Conservation (phyloP, 2,888 invertebrate genomes). For the Ectemnius cavifrons region DNA sequence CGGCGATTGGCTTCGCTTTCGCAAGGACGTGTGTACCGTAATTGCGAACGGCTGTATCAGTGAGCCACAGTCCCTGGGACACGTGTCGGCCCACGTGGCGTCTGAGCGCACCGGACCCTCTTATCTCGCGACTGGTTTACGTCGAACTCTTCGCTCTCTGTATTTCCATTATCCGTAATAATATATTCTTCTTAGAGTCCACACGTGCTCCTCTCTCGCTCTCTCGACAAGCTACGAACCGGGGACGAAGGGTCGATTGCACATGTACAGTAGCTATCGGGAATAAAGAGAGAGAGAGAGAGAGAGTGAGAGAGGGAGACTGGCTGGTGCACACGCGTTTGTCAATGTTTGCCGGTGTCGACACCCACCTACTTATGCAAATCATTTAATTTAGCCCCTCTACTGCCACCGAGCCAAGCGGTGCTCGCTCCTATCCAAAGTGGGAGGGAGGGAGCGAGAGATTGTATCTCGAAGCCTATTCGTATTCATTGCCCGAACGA, state of each 20-base stretch:
- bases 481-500: conserved; percentile 76
- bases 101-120: conserved; percentile 58
- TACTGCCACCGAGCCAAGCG: conserved; percentile 28
- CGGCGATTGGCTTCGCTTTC: conserved; percentile 43
- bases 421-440: conserved; percentile 57
- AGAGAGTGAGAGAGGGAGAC: conserved; percentile 13
- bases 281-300: conserved; percentile 7
- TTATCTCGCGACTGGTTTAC: conserved; percentile 68
- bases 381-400: conserved; percentile 78
- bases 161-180: conserved; percentile 76
- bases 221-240: not conserved
- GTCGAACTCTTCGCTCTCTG: conserved; percentile 50
- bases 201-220: conserved; percentile 41
- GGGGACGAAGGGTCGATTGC: conserved; percentile 7
- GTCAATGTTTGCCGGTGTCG: conserved; percentile 78
- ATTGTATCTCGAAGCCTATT: conserved; percentile 78
- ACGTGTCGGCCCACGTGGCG: conserved; percentile 63
- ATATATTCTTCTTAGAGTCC: conserved; percentile 74
- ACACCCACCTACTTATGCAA: conserved; percentile 79
- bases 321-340: conserved; percentile 71
- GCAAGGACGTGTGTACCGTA: conserved; percentile 63
- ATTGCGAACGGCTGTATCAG: conserved; percentile 75
- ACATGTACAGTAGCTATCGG: too few relatives aligned
- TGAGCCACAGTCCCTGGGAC: conserved; percentile 68
- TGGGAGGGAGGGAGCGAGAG: conserved; percentile 51